Conservation (phyloP, 1,140 invertebrate genomes). For the Battus philenor region DNA sequence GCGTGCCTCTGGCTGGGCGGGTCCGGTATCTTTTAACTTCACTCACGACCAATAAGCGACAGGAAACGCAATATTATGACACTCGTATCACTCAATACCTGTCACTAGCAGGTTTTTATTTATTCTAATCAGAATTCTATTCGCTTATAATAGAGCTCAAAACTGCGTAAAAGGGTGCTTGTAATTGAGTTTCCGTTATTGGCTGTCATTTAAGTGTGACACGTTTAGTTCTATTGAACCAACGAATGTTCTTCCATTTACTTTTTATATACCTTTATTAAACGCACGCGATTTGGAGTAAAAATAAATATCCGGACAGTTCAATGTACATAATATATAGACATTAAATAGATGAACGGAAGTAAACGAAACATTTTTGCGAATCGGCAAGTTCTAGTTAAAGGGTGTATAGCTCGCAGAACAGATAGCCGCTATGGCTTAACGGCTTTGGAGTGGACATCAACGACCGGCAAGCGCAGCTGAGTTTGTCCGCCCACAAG, state of each 20-base stretch:
- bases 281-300: neutral
- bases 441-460: too few species aligned
- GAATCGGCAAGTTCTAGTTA: too few species aligned
- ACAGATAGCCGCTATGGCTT: too few species aligned
- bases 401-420: too few species aligned
- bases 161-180: neutral
- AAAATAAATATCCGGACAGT: neutral
- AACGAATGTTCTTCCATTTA: neutral
- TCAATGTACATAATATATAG: neutral
- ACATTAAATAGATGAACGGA: neutral
- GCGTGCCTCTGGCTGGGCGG: slow-evolving; percentile 27
- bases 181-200: slow-evolving; percentile 27
- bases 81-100: slow-evolving; percentile 40
- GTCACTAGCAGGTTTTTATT: slow-evolving; percentile 24
- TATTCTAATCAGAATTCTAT: slow-evolving; percentile 19
- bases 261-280: neutral
- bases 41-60: slow-evolving; percentile 42
- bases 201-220: too few species aligned
- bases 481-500: too few species aligned
- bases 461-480: too few species aligned
- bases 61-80: slow-evolving; percentile 55
- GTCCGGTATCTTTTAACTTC: slow-evolving; percentile 21
- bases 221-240: too few species aligned
- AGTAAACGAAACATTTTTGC: neutral
- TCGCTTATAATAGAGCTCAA: slow-evolving; percentile 11